These are phyloP conservation scores for Eolophus roseicapilla DNA, from an alignment of 2,113 vertebrate species.

Conservation along the genomic window DNA sequence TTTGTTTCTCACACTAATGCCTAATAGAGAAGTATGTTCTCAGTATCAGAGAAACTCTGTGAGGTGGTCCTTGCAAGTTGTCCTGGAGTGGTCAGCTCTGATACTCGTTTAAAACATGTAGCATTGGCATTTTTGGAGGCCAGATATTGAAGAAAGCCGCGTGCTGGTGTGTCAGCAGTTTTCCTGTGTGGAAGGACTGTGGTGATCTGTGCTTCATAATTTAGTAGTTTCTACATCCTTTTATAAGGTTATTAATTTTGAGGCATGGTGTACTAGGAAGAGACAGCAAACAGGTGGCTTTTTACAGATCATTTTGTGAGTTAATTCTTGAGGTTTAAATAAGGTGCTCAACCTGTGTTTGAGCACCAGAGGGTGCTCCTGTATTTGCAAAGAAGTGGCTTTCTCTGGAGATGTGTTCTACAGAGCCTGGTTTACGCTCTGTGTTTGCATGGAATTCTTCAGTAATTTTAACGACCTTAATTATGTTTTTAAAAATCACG, in stretches of 20 bases:
- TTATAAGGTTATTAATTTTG: not conserved
- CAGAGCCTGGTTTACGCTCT: not conserved
- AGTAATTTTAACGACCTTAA: not conserved
- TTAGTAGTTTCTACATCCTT: not conserved
- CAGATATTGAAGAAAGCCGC: not conserved
- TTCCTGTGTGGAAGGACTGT: not conserved
- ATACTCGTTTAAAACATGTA: not conserved
- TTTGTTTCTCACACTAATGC: not conserved
- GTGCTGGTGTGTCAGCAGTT: not conserved
- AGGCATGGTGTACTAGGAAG: not conserved
- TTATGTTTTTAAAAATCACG: not conserved
- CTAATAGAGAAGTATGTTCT: not conserved
- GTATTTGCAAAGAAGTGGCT: not conserved
- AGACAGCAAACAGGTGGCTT: not conserved
- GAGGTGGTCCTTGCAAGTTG: not conserved
- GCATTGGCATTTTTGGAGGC: not conserved
- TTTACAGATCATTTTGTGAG: not conserved
- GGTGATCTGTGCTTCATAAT: not conserved
- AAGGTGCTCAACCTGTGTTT: not conserved
- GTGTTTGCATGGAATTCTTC: not conserved
- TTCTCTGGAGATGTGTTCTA: rapidly evolving
- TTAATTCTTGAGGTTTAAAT: not conserved
- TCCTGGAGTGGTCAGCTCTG: not conserved
- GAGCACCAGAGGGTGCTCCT: conserved; percentile 67
- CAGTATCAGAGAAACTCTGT: not conserved